A percentile compares a stretch with the other conserved stretches of the same genome.
Conservation (phyloP, 2,797 vertebrate species). For the Karalla daura region DNA sequence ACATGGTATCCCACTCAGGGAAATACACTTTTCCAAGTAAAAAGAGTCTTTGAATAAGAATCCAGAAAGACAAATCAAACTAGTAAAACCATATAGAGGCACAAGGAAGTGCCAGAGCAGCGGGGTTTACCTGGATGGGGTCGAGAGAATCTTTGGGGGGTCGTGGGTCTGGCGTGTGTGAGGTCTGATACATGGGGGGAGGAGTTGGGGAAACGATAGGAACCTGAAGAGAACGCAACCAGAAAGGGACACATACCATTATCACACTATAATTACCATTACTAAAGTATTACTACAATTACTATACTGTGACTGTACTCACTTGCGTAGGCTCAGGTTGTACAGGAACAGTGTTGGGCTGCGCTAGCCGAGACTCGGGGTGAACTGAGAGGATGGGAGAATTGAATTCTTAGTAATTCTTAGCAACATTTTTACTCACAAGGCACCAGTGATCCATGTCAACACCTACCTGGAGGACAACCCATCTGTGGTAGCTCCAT, state of each 20-base stretch:
- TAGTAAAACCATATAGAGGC: too few relatives aligned
- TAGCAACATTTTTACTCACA: background rate
- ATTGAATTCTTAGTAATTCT: constrained; percentile 18
- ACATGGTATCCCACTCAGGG: too few relatives aligned
- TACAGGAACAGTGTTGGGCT: constrained; percentile 89
- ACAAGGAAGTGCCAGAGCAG: too few relatives aligned
- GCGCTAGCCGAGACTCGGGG: constrained; percentile 90
- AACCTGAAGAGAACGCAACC: constrained; percentile 82
- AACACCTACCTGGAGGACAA: constrained; percentile 89
- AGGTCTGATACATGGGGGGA: constrained; percentile 91
- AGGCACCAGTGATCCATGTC: background rate
- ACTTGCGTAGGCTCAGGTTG: constrained; percentile 95
- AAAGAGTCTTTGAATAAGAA: background rate
- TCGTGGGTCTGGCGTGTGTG: constrained; percentile 90
- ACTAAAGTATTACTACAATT: background rate
- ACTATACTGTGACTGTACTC: constrained; percentile 42
- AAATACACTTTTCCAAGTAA: background rate
- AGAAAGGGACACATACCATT: background rate
- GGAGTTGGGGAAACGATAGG: constrained; percentile 91
- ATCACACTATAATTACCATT: background rate
- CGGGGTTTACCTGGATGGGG: constrained; percentile 89
- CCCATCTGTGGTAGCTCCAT: constrained; percentile 94
- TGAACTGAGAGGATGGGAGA: constrained; percentile 82
- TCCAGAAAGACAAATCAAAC: too few relatives aligned
- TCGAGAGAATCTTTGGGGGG: constrained; percentile 91